phyloP scores from a whole-genome alignment of 2,797 vertebrate genomes.

The Enteromius argenteus region DNA sequence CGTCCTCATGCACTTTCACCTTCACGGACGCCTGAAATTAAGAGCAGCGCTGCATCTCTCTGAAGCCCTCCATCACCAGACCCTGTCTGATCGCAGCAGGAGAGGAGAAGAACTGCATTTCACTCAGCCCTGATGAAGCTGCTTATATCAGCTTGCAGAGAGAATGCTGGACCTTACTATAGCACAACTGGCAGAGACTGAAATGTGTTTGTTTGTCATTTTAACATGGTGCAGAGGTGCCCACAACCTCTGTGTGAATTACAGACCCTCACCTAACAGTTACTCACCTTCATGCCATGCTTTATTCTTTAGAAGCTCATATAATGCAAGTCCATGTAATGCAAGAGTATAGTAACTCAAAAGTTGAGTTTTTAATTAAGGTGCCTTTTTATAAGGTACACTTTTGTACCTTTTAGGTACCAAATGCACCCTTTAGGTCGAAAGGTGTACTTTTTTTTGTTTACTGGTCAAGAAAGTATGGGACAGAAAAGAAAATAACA shows the following conservation, averaged over 20 bases:
- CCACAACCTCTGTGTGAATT: not conserved
- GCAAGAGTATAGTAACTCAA: not conserved
- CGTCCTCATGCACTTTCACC: conserved; percentile 5
- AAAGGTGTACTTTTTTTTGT: not conserved
- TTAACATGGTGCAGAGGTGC: not conserved
- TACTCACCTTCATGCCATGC: not conserved
- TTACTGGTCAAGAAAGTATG: not conserved
- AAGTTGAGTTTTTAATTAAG: not conserved
- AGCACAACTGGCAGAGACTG: not conserved
- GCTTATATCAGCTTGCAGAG: not conserved
- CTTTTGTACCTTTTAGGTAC: not conserved
- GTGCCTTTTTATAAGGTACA: not conserved
- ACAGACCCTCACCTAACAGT: not conserved
- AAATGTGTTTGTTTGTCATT: not conserved
- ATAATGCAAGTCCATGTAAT: not conserved
- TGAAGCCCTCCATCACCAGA: conserved; percentile 38
- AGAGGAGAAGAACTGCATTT: conserved; percentile 27
- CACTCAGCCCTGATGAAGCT: conserved; percentile 19
- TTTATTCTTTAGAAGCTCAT: not conserved
- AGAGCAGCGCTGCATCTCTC: conserved; percentile 27
- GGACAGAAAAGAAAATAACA: not conserved
- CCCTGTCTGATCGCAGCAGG: conserved; percentile 39
- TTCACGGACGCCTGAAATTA: conserved; percentile 38
- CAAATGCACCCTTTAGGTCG: not conserved
- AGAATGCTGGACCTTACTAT: not conserved